Evolutionary conservation across 2,888 invertebrate species (phyloP), one percentile per base, ranked within the genome.

Genomic region (Apodemia zela): DNA sequence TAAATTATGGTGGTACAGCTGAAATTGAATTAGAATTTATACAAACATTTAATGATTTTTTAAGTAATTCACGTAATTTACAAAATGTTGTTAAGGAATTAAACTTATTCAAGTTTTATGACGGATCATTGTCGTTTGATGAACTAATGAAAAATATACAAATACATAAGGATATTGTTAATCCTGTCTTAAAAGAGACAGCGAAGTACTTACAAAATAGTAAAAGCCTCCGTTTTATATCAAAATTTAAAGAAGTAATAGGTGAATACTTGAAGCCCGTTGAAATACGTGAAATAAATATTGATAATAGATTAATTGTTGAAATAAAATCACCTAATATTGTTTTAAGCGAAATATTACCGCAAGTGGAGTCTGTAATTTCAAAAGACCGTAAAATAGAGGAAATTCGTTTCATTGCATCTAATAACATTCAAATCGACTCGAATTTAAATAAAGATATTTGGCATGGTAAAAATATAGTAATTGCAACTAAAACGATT

Each of bases 401-500:
- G 3, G 62, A 63, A 59, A 17, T 63, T 33, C 62, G 33, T n/a
- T 63, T 63, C 11, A 58, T 63, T 63, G 21, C 59, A 8, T 45
- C 15, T 17, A 59, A 59, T 33, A 59, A 63, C n/a, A 6, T 63
- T 2, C 45, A 63, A n/a, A 63, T 63, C 8, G 62, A 63, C 29
- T 15, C 0, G 4, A 33, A 47, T 11, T 59, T 63, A 63, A 59
- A 49, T 13, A 59, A 58, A 7, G 15, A 59, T 5, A 59, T 33
- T 47, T 63, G 62, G 62, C 62, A 63, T 45, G 62, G 62, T 29
- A 63, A 59, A 59, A 63, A 63, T 59, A 33, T 63, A 45, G 58
- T 17, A 3, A 17, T 63, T 63, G 29, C 29, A 33, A 33, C 62
- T 17, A 63, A 47, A 63, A 18, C 18, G 15, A 21, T 63, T 13